Percentiles rank a stretch among this genome's conserved stretches.
Evolutionary conservation across 2,113 vertebrate genomes (phyloP).

Genomic region (Bagarius yarrelli): DNA sequence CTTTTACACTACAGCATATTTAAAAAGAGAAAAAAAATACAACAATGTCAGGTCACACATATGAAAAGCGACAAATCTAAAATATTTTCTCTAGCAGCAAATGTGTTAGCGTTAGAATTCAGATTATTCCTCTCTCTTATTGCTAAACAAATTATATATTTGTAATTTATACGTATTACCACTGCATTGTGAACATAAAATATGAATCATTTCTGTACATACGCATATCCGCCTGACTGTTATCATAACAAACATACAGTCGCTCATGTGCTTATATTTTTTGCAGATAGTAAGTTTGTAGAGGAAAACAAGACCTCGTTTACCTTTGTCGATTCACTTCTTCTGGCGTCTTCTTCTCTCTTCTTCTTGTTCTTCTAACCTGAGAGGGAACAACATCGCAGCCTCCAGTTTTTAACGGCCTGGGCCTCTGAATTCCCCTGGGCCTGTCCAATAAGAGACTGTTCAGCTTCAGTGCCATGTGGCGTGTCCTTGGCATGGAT

Average conservation of each 20-base stretch:
- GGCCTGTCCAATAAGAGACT: slow-evolving; percentile 37
- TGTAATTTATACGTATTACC: background rate
- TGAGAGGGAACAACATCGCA: slow-evolving; percentile 36
- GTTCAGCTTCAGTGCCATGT: slow-evolving; percentile 38
- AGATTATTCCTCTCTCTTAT: background rate
- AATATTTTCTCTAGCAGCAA: background rate
- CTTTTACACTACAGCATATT: background rate
- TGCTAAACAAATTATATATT: background rate
- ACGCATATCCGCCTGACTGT: background rate
- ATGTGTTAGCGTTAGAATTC: background rate
- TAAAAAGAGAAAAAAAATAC: background rate
- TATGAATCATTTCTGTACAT: background rate
- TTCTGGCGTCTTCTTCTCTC: slow-evolving; percentile 12
- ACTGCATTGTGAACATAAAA: background rate
- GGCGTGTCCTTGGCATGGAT: slow-evolving; percentile 46
- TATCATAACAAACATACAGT: background rate
- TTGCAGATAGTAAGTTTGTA: background rate
- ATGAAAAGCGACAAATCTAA: background rate
- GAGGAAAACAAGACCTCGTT: background rate
- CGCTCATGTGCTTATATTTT: background rate
- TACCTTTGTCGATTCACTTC: slow-evolving; percentile 28
- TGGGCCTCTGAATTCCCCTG: slow-evolving; percentile 21
- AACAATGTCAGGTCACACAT: background rate
- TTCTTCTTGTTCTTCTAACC: slow-evolving; percentile 21
- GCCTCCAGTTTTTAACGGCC: slow-evolving; percentile 47